phyloP scores from a whole-genome alignment of 2,113 vertebrate genomes.

The Alethe castanea region DNA sequence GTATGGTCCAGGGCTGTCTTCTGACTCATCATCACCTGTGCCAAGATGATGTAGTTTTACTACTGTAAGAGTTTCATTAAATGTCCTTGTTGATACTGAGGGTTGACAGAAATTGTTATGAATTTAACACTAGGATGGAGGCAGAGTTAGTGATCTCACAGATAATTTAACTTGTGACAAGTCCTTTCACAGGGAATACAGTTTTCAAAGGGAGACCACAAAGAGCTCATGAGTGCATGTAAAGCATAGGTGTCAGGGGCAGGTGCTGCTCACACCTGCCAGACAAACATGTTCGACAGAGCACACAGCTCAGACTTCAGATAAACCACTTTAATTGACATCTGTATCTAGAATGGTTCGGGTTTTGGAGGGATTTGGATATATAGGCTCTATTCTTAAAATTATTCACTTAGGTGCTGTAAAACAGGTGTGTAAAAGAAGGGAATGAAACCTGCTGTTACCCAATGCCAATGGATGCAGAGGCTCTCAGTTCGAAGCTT shows the following conservation, averaged over 20 bases:
- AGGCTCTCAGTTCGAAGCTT: background rate
- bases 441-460: background rate
- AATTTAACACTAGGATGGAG: background rate
- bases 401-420: background rate
- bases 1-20: background rate
- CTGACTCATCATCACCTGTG: background rate
- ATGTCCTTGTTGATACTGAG: background rate
- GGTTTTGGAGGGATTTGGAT: background rate
- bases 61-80: background rate
- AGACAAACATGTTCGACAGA: background rate
- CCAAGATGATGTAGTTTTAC: background rate
- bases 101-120: background rate
- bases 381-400: background rate
- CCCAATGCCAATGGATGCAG: background rate
- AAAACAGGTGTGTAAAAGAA: background rate
- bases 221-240: background rate
- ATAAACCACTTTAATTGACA: background rate
- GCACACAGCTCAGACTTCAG: background rate
- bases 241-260: background rate
- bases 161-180: background rate
- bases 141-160: background rate
- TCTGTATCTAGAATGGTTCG: background rate
- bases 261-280: background rate
- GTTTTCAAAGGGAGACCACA: background rate
- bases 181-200: background rate